Base-by-base conservation (phyloP, 2,888 invertebrate genomes). In the Cybosia mesomella region DNA sequence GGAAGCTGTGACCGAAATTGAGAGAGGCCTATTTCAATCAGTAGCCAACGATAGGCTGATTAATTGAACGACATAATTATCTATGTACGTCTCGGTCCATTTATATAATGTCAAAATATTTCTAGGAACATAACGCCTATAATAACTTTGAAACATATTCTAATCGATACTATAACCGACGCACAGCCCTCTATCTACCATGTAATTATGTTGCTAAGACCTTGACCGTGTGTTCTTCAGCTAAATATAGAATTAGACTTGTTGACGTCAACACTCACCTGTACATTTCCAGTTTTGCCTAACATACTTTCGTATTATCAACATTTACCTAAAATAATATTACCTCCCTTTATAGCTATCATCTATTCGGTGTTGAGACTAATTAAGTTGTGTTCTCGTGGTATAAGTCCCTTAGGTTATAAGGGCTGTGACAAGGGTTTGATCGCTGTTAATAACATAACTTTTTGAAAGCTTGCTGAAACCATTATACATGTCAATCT, bases 221-320 rank as follows among this genome's bases (percentile, higher is more conserved):
- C 61, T 60, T 66, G 66, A 61, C 60, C 60, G 36, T 15, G 15
- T 24, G 22, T 28, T 24, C 11, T 18, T 2, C 11, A 36, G 13
- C 62, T 57, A 49, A 43, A 10, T 62, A 34, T 49, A 58, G 22
- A 43, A 32, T 3, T 24, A 39, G 32, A 58, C 24, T 49, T 54
- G 11, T 9, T 67, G 67, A 67, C 58, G 62, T 67, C 49, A 67
- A 21, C n/a, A 18, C 55, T 43, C 24, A 67, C 58, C 36, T 49
- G 2, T 39, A 63, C 21, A 63, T 53, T 61, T 61, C 22, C 13
- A 32, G 1, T 43, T 62, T 54, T n/a, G 11, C 21, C 18, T 8
- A 61, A 34, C 13, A 34, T 21, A 53, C 8, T 18, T 34, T 22
- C n/a, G 10, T 49, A 58, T 34, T 64, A 57, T 32, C 18, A 21